A percentile compares a stretch with the other conserved stretches of the same genome.
phyloP scores from a whole-genome alignment of 1,140 invertebrate genomes.

The Daktulosphaira vitifoliae region DNA sequence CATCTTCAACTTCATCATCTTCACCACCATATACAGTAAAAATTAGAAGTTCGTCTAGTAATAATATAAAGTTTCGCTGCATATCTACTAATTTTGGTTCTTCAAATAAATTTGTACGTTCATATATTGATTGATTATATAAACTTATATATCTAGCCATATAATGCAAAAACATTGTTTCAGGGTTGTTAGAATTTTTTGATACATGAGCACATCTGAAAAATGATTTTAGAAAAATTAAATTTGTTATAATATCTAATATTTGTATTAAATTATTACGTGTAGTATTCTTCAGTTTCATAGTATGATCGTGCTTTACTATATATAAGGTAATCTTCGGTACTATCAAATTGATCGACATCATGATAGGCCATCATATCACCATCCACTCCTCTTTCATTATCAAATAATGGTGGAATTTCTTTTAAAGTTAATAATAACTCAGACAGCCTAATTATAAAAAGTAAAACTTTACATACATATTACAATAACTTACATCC shows the following conservation, averaged over 20 bases:
- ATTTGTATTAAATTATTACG: conserved; percentile 2
- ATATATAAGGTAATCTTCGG: conserved; percentile 23
- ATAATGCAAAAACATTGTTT: conserved; percentile 28
- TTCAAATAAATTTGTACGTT: conserved; percentile 18
- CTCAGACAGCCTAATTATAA: conserved; percentile 7
- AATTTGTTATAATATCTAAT: neutral
- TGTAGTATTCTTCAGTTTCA: conserved; percentile 17
- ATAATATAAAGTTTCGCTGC: neutral
- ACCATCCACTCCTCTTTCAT: neutral
- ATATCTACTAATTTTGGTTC: neutral
- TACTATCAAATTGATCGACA: neutral
- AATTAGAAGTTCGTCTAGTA: conserved; percentile 23
- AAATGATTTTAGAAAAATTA: too few species aligned
- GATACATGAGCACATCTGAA: conserved; percentile 21
- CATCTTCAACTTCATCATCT: neutral
- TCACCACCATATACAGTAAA: conserved; percentile 12
- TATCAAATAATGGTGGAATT: conserved; percentile 11
- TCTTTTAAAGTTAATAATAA: neutral
- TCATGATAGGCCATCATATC: neutral
- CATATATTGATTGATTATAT: conserved; percentile 19
- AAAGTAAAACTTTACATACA: neutral
- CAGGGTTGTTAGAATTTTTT: conserved; percentile 13
- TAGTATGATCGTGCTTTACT: conserved; percentile 19
- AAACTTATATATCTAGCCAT: conserved; percentile 20
- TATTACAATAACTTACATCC: neutral